Conservation (phyloP, 2,888 invertebrate species). For the Andrena camellia region DNA sequence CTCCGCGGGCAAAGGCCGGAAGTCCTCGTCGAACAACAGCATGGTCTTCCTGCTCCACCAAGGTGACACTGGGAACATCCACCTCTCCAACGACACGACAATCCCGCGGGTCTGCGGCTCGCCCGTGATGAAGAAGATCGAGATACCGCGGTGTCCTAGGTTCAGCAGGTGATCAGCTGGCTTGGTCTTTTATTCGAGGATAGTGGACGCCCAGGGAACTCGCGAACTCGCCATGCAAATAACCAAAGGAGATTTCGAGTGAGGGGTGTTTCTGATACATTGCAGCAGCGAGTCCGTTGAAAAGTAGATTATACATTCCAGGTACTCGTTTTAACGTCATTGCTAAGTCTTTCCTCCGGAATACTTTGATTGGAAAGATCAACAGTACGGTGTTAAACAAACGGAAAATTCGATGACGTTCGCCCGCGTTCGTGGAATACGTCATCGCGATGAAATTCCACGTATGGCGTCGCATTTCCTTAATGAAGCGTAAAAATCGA, state of each 20-base stretch:
- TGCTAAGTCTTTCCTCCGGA: too few relatives aligned
- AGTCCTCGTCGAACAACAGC: slow-evolving; percentile 44
- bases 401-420: neutral
- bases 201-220: too few relatives aligned
- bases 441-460: slow-evolving; percentile 11
- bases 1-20: slow-evolving; percentile 44
- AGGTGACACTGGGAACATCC: slow-evolving; percentile 63
- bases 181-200: neutral
- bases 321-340: too few relatives aligned
- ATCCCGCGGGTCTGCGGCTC: slow-evolving; percentile 45
- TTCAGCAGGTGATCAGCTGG: slow-evolving; percentile 22
- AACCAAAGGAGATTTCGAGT: too few relatives aligned
- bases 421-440: slow-evolving; percentile 7
- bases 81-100: slow-evolving; percentile 30
- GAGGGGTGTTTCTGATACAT: too few relatives aligned
- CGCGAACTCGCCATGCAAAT: neutral
- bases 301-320: too few relatives aligned
- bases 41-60: slow-evolving; percentile 72
- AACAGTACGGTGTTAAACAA: neutral
- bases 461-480: neutral
- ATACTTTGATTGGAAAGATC: too few relatives aligned
- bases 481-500: neutral
- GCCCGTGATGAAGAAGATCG: slow-evolving; percentile 56
- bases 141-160: slow-evolving; percentile 63
- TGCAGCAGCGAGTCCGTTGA: too few relatives aligned